These are phyloP conservation scores for Lobophora halterata DNA, from an alignment of 2,888 invertebrate genomes.

Conservation along the genomic window DNA sequence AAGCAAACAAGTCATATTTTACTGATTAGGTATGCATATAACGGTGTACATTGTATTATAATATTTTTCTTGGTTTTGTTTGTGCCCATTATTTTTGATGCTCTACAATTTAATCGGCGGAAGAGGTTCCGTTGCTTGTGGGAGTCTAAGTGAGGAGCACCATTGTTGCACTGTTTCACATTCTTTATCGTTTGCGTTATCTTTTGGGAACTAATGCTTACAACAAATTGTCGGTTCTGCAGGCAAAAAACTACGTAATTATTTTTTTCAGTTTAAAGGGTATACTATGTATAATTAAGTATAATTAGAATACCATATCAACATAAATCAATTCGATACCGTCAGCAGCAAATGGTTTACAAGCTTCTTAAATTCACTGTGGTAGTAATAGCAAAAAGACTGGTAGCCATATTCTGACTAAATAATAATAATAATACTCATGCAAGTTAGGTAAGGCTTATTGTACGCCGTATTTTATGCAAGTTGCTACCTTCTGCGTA, in stretches of 20 bases:
- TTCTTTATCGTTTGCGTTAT: slow-evolving; percentile 47
- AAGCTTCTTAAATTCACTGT: slow-evolving; percentile 48
- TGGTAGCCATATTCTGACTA: too few species aligned
- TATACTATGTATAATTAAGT: not conserved
- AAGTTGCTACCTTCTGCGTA: too few species aligned
- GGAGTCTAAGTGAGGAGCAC: slow-evolving; percentile 53
- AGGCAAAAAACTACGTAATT: too few species aligned
- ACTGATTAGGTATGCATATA: slow-evolving; percentile 47
- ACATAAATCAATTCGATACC: slow-evolving; percentile 24
- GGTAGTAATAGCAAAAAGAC: too few species aligned
- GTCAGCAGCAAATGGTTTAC: slow-evolving; percentile 56
- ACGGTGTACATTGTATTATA: slow-evolving; percentile 50
- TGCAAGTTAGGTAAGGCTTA: slow-evolving; percentile 39
- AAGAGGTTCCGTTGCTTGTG: slow-evolving; percentile 67
- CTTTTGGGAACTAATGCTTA: slow-evolving; percentile 34
- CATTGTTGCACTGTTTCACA: slow-evolving; percentile 51
- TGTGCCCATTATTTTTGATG: slow-evolving; percentile 57
- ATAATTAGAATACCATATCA: not conserved
- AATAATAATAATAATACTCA: too few species aligned
- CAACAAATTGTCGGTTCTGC: slow-evolving; percentile 24
- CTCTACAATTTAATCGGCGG: slow-evolving; percentile 61
- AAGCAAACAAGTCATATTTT: slow-evolving; percentile 46
- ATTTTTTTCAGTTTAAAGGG: not conserved
- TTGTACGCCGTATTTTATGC: slow-evolving; percentile 35
- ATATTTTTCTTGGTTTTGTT: slow-evolving; percentile 56